Conservation (phyloP, 2,888 invertebrate species). For the Salpingus planirostris region DNA sequence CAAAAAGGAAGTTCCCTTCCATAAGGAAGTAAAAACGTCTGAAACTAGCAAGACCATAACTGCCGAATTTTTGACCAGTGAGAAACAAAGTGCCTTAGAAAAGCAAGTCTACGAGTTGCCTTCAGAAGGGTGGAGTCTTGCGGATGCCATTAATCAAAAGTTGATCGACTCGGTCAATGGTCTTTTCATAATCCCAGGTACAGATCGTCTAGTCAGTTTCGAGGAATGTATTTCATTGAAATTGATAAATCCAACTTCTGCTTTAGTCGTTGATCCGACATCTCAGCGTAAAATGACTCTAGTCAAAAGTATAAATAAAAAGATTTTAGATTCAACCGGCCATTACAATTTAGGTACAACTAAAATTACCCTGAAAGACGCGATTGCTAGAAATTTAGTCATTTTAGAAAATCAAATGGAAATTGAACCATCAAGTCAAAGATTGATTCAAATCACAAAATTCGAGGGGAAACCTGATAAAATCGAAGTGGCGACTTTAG, state of each 20-base stretch:
- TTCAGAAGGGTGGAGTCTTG: conserved; percentile 71
- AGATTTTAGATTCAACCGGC: conserved; percentile 69
- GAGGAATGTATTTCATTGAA: conserved; percentile 80
- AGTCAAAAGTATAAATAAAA: conserved; percentile 65
- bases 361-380: conserved; percentile 62
- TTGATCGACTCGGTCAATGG: conserved; percentile 78
- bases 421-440: conserved; percentile 46
- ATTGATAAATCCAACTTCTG: conserved; percentile 78
- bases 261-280: conserved; percentile 69
- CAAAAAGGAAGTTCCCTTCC: conserved; percentile 20
- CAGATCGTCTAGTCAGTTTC: conserved; percentile 74
- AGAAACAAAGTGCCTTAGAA: conserved; percentile 47
- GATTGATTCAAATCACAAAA: conserved; percentile 64
- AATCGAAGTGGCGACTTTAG: conserved; percentile 56
- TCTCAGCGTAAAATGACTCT: conserved; percentile 61
- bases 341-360: conserved; percentile 53
- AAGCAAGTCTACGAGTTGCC: conserved; percentile 72
- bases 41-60: conserved; percentile 28
- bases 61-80: conserved; percentile 39
- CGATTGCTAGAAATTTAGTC: conserved; percentile 58
- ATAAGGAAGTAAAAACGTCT: conserved; percentile 5
- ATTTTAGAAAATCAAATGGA: conserved; percentile 49
- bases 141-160: conserved; percentile 73
- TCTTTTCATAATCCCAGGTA: conserved; percentile 76
- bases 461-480: conserved; percentile 62